phyloP scores from a whole-genome alignment of 2,113 vertebrate species.

The Oophaga pumilio region DNA sequence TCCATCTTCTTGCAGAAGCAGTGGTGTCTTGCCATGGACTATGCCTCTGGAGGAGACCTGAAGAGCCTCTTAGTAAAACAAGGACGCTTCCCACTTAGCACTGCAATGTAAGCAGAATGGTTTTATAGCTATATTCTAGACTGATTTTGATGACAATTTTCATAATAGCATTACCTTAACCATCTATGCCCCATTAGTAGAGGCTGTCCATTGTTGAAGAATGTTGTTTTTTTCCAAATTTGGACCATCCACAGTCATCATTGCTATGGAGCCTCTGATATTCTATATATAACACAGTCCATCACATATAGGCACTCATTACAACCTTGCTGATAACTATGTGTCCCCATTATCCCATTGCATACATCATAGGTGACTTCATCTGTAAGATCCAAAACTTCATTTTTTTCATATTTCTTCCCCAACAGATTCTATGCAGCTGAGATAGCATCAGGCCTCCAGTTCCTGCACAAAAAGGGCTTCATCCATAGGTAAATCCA shows the following conservation, averaged over 20 bases:
- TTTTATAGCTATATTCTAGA: background rate
- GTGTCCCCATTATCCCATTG: no score
- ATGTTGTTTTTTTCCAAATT: no score
- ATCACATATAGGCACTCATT: no score
- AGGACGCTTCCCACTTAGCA: background rate
- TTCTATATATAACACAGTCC: no score
- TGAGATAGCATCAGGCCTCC: background rate
- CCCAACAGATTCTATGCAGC: background rate
- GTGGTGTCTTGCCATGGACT: background rate
- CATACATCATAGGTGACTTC: no score
- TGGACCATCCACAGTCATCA: no score
- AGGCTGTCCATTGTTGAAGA: background rate
- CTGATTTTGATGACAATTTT: background rate
- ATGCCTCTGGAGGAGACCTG: background rate
- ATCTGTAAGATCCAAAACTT: no score
- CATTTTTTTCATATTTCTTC: background rate
- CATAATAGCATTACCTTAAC: background rate
- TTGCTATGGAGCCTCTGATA: no score
- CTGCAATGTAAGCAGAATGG: background rate
- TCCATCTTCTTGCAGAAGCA: background rate
- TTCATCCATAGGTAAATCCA: background rate
- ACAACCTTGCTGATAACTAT: no score
- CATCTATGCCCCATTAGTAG: background rate
- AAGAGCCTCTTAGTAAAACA: background rate
- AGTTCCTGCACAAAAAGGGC: background rate